Evolutionary conservation across 2,888 invertebrate species (phyloP).

Genomic region (Lasioglossum pauxillum): DNA sequence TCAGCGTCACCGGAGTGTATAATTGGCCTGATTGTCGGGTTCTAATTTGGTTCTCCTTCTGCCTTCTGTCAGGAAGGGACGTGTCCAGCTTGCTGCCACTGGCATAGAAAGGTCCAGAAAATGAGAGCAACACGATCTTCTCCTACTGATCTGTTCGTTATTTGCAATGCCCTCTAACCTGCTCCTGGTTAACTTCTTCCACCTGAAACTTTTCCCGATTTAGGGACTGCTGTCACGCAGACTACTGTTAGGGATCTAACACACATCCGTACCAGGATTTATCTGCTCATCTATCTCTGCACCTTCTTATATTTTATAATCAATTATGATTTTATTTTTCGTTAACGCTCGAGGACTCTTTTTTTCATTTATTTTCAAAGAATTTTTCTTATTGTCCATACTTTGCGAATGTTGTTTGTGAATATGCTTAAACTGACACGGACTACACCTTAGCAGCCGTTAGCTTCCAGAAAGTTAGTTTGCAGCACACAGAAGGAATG

Average conservation of each 20-base stretch:
- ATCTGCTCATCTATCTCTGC: neutral
- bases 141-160: slow-evolving; percentile 72
- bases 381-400: neutral
- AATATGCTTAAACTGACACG: neutral
- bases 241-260: neutral
- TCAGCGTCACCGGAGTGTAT: slow-evolving; percentile 83
- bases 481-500: neutral
- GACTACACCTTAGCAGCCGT: neutral
- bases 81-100: slow-evolving; percentile 69
- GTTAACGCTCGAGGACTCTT: too few relatives aligned
- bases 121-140: slow-evolving; percentile 67
- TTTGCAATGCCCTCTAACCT: slow-evolving; percentile 66
- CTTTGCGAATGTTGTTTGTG: neutral
- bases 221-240: neutral
- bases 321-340: too few relatives aligned
- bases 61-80: slow-evolving; percentile 73
- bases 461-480: slow-evolving; percentile 5
- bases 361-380: neutral
- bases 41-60: slow-evolving; percentile 82
- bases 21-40: slow-evolving; percentile 84
- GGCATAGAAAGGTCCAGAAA: slow-evolving; percentile 58
- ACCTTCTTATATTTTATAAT: too few relatives aligned
- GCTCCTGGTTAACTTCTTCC: slow-evolving; percentile 43
- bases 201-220: neutral
- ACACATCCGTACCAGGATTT: neutral